These are phyloP conservation scores for Periparus ater DNA, from an alignment of 2,797 vertebrate genomes.

Conservation along the genomic window DNA sequence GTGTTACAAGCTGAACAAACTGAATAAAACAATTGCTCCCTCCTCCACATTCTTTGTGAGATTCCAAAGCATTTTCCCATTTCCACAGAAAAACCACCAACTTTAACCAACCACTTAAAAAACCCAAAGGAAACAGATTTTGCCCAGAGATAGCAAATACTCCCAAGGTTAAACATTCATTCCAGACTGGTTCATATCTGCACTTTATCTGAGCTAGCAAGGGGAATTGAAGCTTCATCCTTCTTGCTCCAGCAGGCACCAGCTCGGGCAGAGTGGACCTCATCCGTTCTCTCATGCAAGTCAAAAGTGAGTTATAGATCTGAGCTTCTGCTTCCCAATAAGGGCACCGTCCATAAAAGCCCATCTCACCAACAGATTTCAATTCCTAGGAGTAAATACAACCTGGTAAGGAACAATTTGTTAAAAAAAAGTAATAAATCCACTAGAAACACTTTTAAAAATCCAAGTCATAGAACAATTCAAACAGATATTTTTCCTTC, in stretches of 20 bases:
- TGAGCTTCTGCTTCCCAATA: neutral
- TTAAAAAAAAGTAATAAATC: neutral
- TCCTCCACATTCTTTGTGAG: neutral
- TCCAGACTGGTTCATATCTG: neutral
- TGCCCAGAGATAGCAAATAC: neutral
- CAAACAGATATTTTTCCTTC: neutral
- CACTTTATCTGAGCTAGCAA: neutral
- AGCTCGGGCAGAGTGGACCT: neutral
- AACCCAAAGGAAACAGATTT: neutral
- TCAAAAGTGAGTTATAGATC: neutral
- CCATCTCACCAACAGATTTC: neutral
- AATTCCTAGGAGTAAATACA: neutral
- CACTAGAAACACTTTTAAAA: neutral
- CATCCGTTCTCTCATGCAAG: neutral
- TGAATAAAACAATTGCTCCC: neutral
- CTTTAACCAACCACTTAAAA: constrained; percentile 8
- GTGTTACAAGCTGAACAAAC: neutral
- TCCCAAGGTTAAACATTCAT: neutral
- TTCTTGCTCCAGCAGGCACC: neutral
- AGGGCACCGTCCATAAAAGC: neutral
- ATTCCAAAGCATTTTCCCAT: constrained; percentile 3
- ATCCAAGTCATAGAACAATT: neutral
- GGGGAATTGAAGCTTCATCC: neutral
- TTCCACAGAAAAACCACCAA: neutral
- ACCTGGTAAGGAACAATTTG: neutral